A percentile compares a stretch with the other conserved stretches of the same genome.
Evolutionary conservation across 2,797 vertebrate genomes (phyloP).

Genomic region (Malacoraja senta): DNA sequence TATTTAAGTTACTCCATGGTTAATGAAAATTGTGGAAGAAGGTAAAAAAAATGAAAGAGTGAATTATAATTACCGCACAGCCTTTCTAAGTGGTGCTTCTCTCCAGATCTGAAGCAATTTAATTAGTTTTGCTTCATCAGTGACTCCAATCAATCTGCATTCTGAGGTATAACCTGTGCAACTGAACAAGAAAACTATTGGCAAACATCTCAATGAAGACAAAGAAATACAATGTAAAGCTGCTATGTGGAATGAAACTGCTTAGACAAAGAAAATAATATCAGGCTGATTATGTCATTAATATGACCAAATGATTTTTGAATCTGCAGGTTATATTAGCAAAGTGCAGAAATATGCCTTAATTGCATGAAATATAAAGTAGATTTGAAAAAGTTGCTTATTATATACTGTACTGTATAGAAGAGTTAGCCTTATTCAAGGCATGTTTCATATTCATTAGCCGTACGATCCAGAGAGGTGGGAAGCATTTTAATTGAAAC

Average conservation of each 20-base stretch:
- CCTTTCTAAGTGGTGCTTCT: not conserved
- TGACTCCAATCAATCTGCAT: not conserved
- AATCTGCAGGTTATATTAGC: not conserved
- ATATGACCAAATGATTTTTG: not conserved
- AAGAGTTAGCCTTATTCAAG: not conserved
- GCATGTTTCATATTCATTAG: not conserved
- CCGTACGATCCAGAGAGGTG: not conserved
- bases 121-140: conserved; percentile 22
- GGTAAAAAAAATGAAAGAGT: conserved; percentile 6
- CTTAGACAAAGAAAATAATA: not conserved
- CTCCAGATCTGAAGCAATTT: not conserved
- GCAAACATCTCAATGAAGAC: not conserved
- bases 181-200: not conserved
- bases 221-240: not conserved
- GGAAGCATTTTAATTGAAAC: not conserved
- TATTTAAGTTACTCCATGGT: not conserved
- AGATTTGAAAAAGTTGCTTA: not conserved
- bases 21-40: not conserved
- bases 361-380: not conserved
- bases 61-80: not conserved
- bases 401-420: not conserved
- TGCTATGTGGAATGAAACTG: not conserved
- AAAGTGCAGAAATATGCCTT: not conserved
- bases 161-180: conserved; percentile 3
- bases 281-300: not conserved